phyloP scores from a whole-genome alignment of 2,113 vertebrate species.

The Tragelaphus scriptus region DNA sequence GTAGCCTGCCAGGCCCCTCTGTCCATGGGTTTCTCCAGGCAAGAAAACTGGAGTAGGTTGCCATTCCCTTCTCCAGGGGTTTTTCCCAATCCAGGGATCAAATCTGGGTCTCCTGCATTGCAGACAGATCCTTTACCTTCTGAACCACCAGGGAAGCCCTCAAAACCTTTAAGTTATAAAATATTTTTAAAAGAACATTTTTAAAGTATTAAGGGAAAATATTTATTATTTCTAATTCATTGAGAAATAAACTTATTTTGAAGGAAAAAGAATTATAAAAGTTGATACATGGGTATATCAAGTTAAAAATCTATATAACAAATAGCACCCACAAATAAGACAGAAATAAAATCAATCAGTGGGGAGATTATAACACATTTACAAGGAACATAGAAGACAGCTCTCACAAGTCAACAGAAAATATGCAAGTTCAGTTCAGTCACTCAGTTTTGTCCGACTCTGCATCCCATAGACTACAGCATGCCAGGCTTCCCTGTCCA shows the following conservation, averaged over 20 bases:
- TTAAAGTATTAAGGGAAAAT: background rate
- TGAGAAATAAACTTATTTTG: background rate
- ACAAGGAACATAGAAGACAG: background rate
- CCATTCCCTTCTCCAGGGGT: background rate
- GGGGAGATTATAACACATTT: background rate
- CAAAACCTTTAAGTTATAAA: background rate
- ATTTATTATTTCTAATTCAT: background rate
- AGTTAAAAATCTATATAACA: background rate
- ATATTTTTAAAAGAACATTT: background rate
- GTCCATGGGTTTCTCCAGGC: background rate
- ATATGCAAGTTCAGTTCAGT: background rate
- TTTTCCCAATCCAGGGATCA: background rate
- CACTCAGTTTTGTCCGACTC: background rate
- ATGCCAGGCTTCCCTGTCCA: background rate
- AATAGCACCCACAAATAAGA: background rate
- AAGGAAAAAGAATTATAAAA: background rate
- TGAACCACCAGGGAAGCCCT: background rate
- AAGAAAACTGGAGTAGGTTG: background rate
- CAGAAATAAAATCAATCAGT: background rate
- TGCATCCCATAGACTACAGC: background rate
- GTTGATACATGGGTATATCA: background rate
- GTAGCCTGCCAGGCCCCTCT: background rate
- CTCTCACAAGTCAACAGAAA: background rate
- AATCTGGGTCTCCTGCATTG: background rate
- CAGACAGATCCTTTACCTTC: background rate